Percentiles rank a stretch among this genome's conserved stretches.
Conservation (phyloP, 2,888 invertebrate species). For the Drosophila dives region DNA sequence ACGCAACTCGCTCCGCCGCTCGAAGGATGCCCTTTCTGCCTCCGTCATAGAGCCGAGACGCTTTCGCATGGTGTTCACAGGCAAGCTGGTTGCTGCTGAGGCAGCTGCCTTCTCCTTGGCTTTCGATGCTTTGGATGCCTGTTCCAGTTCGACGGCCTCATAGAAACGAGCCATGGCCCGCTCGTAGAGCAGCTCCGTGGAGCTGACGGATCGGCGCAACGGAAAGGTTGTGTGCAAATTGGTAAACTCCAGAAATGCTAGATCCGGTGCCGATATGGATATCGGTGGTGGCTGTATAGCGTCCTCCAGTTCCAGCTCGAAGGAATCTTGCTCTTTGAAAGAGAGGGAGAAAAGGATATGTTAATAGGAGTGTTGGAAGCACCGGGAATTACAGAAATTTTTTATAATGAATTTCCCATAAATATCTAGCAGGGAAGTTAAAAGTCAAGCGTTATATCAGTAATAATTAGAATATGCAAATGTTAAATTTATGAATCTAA, state of each 20-base stretch:
- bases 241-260: conserved; percentile 88
- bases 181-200: conserved; percentile 93
- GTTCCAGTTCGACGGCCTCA: conserved; percentile 91
- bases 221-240: conserved; percentile 85
- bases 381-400: not conserved
- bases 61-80: conserved; percentile 80
- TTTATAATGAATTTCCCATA: not conserved
- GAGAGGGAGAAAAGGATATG: conserved; percentile 1
- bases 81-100: conserved; percentile 32
- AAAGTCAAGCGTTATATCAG: not conserved
- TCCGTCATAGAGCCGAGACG: conserved; percentile 86
- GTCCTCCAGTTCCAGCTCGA: conserved; percentile 88
- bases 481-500: not conserved
- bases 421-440: not conserved
- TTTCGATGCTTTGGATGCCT: conserved; percentile 86
- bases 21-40: conserved; percentile 85
- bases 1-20: conserved; percentile 85
- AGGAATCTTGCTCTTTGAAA: conserved; percentile 86
- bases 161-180: conserved; percentile 93
- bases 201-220: conserved; percentile 91
- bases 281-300: conserved; percentile 91
- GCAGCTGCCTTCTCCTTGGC: conserved; percentile 63
- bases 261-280: conserved; percentile 92
- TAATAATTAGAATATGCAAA: not conserved
- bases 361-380: not conserved